Evolutionary conservation across 2,888 invertebrate genomes (phyloP), one percentile per base, ranked within the genome.

Genomic region (Falcaria lacertinaria): DNA sequence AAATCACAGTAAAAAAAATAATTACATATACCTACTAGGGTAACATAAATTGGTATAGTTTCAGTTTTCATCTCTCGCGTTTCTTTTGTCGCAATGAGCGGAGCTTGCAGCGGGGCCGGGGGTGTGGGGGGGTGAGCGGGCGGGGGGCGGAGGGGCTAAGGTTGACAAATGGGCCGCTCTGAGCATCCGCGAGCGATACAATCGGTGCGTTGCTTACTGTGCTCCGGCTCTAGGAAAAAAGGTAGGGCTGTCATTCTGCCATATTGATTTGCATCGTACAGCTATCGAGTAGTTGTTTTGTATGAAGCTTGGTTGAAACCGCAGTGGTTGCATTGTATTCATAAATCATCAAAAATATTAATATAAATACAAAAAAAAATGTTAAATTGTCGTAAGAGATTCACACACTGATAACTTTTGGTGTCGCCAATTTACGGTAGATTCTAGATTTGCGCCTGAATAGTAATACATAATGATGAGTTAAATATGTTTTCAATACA

Each of bases 131-230:
- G 25, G 50, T 45, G 54, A 44, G 53, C 55, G 53, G 51, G 52
- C 48, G 50, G 53, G 58, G 48, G 53, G 49, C 57, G 49, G 50
- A 59, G 70, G 74, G 68, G 77, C 75, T 78, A 83, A 81, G 87
- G 86, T 87, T 90, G 89, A 90, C 88, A 89, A 89, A 90, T 89
- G 90, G 86, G 84, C 82, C 85, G 88, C 88, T 84, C 82, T 82
- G 82, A 86, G 86, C 89, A 83, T 85, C 87, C 86, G 87, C 87
- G 82, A 74, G 76, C 83, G 88, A 89, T 89, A 89, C 88, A 89
- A 88, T 89, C 88, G 88, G 81, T 86, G 89, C 89, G 87, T 88
- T 88, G 88, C 88, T 88, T 86, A 88, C 89, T 88, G 89, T 85
- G 88, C 84, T 80, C 86, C 85, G 81, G 11, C 69, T 75, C 78